Base-by-base conservation (phyloP, 2,888 invertebrate species). In the Polydrusus pterygomalis region DNA sequence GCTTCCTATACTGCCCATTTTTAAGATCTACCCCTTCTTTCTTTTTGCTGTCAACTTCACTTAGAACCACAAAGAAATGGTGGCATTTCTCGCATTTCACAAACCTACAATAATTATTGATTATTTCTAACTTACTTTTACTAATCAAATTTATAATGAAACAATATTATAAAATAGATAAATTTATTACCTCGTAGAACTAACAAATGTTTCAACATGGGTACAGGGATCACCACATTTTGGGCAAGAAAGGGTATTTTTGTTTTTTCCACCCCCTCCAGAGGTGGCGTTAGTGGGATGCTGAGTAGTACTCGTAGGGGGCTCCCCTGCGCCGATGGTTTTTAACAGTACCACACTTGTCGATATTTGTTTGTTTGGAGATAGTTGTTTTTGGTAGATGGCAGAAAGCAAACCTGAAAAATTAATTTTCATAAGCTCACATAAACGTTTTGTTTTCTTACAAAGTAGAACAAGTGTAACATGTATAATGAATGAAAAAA, bases 81-180 rank as follows among this genome's bases (percentile, higher is more conserved):
- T 97, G 97, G 86, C 98, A 98, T 87, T 97, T 98, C 88, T 98
- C 97, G 89, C 98, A 98, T 89, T 97, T 98, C 45, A 98, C 98
- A 89, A 98, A 98, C 81, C 81, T 77, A 47, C 30, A 79, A 71
- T 25, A 3, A 25, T 25, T 5, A 25, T 25, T 25, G 1, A 25
- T 25, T 25, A 25, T 5, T 25, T 25, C 1, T 25, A 25, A 25
- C 25, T 25, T 25, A 25, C 25, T 25, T n/a, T n/a, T n/a, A n/a
- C n/a, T 5, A 25, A 25, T 25, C 2, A 5, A 5, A 25, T 25
- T 25, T 25, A 25, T 5, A 34, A 34, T 7, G 8, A 34, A 34
- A 34, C 2, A 34, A 7, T 7, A 34, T 6, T 34, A n/a, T 40
- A 25, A 9, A 45, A 45, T 25, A n/a, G n/a, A n/a, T 30, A 67